phyloP scores from a whole-genome alignment of 2,888 invertebrate genomes.

The Stratiomys singularior region DNA sequence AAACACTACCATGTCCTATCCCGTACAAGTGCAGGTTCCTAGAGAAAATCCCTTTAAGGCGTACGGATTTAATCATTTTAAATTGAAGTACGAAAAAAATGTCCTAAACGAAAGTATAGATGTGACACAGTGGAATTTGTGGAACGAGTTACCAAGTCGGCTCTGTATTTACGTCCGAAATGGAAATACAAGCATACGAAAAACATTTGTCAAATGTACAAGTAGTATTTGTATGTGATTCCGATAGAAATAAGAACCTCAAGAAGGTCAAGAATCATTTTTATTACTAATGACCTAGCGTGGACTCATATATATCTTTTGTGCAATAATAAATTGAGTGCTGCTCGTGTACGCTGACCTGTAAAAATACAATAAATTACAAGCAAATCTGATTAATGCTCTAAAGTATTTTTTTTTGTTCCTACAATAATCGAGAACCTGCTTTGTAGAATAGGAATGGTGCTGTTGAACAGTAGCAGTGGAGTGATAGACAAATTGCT shows the following conservation, averaged over 20 bases:
- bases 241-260: neutral
- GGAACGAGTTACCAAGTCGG: too few relatives aligned
- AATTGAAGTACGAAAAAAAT: constrained; percentile 26
- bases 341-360: constrained; percentile 3
- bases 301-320: neutral
- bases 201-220: constrained; percentile 28
- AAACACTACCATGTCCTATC: constrained; percentile 12
- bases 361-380: constrained; percentile 26
- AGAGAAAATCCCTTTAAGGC: constrained; percentile 49
- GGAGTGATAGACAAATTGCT: constrained; percentile 29
- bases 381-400: constrained; percentile 38
- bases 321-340: constrained; percentile 13
- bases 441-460: neutral
- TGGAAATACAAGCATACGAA: constrained; percentile 14
- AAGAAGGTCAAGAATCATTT: constrained; percentile 36
- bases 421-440: neutral
- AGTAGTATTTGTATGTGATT: neutral
- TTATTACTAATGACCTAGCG: constrained; percentile 42
- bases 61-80: constrained; percentile 49
- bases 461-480: neutral
- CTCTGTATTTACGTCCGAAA: neutral
- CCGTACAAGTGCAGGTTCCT: constrained; percentile 9
- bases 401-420: constrained; percentile 1
- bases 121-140: too few relatives aligned
- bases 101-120: neutral